Percentiles rank a stretch among this genome's conserved stretches.
These are phyloP conservation scores for Nebria brevicollis DNA, from an alignment of 2,888 invertebrate genomes.

Conservation along the genomic window DNA sequence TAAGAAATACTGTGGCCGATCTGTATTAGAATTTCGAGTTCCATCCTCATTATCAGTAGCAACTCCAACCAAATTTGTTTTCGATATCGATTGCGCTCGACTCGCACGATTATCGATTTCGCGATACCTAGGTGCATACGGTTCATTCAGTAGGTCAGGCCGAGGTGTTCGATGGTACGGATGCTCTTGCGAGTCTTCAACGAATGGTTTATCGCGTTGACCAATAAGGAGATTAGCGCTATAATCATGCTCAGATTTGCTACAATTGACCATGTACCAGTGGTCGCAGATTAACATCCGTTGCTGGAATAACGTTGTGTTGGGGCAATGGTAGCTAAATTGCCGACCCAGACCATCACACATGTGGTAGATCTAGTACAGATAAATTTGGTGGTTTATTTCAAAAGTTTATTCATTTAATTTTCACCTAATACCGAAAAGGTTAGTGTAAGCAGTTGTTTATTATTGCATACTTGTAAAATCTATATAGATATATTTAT, in stretches of 20 bases:
- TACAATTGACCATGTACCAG: conserved; percentile 85
- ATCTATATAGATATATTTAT: too few relatives aligned
- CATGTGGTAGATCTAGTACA: conserved; percentile 79
- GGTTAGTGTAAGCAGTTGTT: neutral
- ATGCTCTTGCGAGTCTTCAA: conserved; percentile 70
- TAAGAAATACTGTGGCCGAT: conserved; percentile 65
- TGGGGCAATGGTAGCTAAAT: conserved; percentile 82
- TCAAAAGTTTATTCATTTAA: neutral
- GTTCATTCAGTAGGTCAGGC: conserved; percentile 73
- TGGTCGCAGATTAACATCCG: conserved; percentile 84
- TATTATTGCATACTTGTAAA: too few relatives aligned
- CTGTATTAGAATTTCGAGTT: conserved; percentile 51
- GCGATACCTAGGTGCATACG: conserved; percentile 57
- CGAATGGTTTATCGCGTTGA: conserved; percentile 77
- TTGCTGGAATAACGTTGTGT: conserved; percentile 83
- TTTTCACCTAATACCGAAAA: neutral
- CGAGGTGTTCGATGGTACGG: conserved; percentile 74
- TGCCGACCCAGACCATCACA: conserved; percentile 80
- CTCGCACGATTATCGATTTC: conserved; percentile 49
- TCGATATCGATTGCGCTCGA: conserved; percentile 18
- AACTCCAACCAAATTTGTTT: conserved; percentile 62
- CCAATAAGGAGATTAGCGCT: conserved; percentile 78
- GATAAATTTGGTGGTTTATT: neutral
- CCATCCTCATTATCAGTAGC: conserved; percentile 62
- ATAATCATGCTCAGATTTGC: conserved; percentile 74